Evolutionary conservation across 2,797 vertebrate species (phyloP).

Genomic region (Lepus townsendii): DNA sequence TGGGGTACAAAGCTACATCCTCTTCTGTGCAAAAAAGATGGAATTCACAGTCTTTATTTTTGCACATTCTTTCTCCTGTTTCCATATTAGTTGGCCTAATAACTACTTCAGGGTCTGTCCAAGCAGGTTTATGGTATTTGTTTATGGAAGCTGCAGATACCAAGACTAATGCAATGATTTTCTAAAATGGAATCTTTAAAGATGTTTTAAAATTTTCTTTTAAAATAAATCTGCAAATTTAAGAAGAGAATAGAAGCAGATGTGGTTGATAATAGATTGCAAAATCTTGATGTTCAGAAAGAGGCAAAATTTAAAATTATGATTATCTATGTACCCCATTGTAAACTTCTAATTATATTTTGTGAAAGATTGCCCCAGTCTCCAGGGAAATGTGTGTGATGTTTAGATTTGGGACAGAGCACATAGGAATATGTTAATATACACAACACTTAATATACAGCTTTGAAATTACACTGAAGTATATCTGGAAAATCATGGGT

Average conservation of each 20-base stretch:
- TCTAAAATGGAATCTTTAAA: conserved; percentile 8
- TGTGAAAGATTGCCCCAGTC: neutral
- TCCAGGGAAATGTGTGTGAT: neutral
- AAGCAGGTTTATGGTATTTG: neutral
- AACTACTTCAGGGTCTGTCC: conserved; percentile 27
- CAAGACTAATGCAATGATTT: conserved; percentile 2
- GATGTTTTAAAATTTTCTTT: neutral
- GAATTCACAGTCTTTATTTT: neutral
- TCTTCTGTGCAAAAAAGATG: neutral
- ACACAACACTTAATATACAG: neutral
- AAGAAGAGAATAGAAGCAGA: neutral
- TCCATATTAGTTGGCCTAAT: conserved; percentile 12
- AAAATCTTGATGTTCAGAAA: neutral
- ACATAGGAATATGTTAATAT: neutral
- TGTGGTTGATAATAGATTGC: neutral
- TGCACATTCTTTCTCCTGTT: neutral
- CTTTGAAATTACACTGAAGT: conserved; percentile 60
- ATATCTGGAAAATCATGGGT: neutral
- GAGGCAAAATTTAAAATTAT: conserved; percentile 7
- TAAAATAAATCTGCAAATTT: conserved; percentile 32
- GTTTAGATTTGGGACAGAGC: neutral
- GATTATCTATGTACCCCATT: neutral
- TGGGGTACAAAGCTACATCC: neutral
- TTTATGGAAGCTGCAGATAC: neutral
- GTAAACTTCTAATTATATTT: conserved; percentile 47